Base-by-base conservation (phyloP, 2,113 vertebrate species). In the Pampusana beccarii region DNA sequence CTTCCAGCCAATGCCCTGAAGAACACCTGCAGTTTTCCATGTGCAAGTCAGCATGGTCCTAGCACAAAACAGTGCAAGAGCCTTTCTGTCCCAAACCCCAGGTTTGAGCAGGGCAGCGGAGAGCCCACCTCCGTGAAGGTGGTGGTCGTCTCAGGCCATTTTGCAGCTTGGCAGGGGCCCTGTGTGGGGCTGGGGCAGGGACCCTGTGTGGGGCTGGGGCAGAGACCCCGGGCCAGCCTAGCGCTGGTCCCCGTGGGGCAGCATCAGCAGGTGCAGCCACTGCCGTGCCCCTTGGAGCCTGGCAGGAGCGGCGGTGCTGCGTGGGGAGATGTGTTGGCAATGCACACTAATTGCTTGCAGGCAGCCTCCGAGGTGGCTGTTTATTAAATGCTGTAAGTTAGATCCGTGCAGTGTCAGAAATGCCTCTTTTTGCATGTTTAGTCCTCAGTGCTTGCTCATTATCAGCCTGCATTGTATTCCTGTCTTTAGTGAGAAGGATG, bases 181-280 rank as follows among this genome's bases (percentile, higher is more conserved):
- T 16, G 13, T 44, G 42, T 44, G 42, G 42, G 42, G 16, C 42
- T 17, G 42, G 42, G 42, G 16, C 42, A 44, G 42, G 42, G 42
- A 44, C 42, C 42, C 42, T 16, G 6, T 44, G 42, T 44, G 42
- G 42, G 42, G 16, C 42, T 17, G 42, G 16, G 42, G 42, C 42
- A 44, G 42, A 16, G 42, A 44, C 16, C 42, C 40, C 31, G 34
- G 0, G 0, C 7, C 17, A 54, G 42, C 40, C 46, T 31, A 54
- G 40, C 0, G 1, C 12, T 38, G 42, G 62, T 16, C 9, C 16
- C 50, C 1, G 0, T 16, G 77, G 40, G 58, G 24, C 2, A 2
- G 34, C 73, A 64, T 44, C n/a, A 13, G 48, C 80, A 91, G 64
- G 20, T 12, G 82, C 94, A 90, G 58, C 29, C 40, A 23, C 46